Percentiles rank a stretch among this genome's conserved stretches.
Evolutionary conservation across 2,888 invertebrate species (phyloP).

Genomic region (Troglohyphantes excavatus): DNA sequence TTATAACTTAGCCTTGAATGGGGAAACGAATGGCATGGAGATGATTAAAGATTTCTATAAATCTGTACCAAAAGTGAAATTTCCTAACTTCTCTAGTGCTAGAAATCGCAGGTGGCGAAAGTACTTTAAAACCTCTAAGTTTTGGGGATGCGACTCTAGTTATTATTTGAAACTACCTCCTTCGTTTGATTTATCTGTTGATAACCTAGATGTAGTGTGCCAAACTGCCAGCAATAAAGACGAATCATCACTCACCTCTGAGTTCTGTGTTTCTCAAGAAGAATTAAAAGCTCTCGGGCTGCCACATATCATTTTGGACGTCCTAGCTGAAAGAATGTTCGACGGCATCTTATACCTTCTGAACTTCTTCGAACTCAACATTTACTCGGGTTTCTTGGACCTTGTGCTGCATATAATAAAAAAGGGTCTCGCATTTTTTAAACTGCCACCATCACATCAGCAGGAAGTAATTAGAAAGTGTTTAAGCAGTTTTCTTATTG

Average conservation of each 20-base stretch:
- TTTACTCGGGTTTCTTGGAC: neutral
- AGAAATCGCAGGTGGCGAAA: neutral
- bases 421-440: neutral
- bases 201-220: neutral
- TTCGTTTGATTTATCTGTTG: neutral
- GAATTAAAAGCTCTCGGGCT: too few relatives aligned
- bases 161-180: neutral
- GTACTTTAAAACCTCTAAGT: neutral
- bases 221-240: too few relatives aligned
- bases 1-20: conserved; percentile 4
- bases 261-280: too few relatives aligned
- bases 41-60: neutral
- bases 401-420: neutral
- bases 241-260: too few relatives aligned
- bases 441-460: neutral
- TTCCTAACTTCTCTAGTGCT: neutral
- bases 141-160: neutral
- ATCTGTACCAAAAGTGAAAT: neutral
- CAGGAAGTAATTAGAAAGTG: neutral
- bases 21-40: neutral
- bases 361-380: neutral
- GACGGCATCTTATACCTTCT: neutral
- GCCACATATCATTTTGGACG: too few relatives aligned
- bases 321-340: neutral
- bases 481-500: neutral